Evolutionary conservation across 2,797 vertebrate species (phyloP).

Genomic region (Pseudocheirus occidentalis): DNA sequence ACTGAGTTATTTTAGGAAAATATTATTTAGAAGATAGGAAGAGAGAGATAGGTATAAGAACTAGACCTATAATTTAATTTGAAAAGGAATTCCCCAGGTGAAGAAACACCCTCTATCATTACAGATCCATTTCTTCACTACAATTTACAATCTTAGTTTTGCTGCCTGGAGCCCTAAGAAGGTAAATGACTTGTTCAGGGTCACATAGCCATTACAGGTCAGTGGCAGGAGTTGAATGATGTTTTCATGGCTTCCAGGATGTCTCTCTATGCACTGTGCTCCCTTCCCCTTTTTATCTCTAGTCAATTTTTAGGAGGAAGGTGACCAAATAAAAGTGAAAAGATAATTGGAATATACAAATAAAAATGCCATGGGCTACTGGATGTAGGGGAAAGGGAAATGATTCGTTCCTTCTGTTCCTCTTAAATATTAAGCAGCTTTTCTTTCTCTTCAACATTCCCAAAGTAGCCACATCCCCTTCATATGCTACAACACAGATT

Average conservation of each 20-base stretch:
- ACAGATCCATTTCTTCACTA: not conserved
- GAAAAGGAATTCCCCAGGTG: not conserved
- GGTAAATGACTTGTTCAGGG: not conserved
- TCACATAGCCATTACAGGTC: not conserved
- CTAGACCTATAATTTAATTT: not conserved
- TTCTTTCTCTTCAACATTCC: conserved; percentile 26
- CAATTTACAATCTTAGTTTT: not conserved
- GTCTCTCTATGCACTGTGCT: not conserved
- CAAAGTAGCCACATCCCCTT: conserved; percentile 4
- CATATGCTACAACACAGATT: conserved; percentile 30
- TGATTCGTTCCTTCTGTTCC: not conserved
- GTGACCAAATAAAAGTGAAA: not conserved
- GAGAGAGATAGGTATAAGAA: not conserved
- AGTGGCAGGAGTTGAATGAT: not conserved
- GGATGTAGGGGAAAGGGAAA: not conserved
- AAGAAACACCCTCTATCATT: not conserved
- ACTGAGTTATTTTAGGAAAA: conserved; percentile 8
- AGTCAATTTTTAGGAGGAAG: not conserved
- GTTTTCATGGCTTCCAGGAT: not conserved
- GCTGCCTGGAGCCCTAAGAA: not conserved
- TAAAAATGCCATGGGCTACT: not conserved
- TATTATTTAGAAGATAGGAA: conserved; percentile 1
- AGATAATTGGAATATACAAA: not conserved
- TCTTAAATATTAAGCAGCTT: conserved; percentile 28
- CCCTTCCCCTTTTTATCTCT: not conserved